Conservation (phyloP, 2,888 invertebrate species). For the Pristionchus arcanus region DNA sequence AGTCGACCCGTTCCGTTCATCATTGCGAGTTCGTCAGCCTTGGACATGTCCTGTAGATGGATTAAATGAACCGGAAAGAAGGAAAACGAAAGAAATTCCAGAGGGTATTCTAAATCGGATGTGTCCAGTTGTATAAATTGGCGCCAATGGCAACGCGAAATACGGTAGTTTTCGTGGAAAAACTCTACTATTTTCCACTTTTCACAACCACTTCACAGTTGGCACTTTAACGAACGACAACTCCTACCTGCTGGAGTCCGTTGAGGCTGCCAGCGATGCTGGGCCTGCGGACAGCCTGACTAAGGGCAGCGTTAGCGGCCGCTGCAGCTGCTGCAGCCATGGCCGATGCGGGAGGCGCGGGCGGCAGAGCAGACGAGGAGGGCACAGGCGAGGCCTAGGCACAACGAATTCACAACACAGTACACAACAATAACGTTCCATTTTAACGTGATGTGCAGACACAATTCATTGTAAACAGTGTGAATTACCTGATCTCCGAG, state of each 20-base stretch:
- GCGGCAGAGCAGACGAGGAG: conserved; percentile 57
- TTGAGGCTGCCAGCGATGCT: conserved; percentile 31
- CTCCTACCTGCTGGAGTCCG: conserved; percentile 49
- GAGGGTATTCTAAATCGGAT: too few species aligned
- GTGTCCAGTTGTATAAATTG: too few species aligned
- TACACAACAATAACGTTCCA: background rate
- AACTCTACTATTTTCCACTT: conserved; percentile 18
- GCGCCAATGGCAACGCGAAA: too few species aligned
- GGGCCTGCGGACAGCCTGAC: background rate
- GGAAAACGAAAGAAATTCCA: background rate
- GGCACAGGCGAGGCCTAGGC: conserved; percentile 61
- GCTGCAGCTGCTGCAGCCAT: background rate
- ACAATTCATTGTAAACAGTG: background rate
- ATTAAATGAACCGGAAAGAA: background rate
- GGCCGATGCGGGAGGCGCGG: background rate
- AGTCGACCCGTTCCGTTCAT: conserved; percentile 50
- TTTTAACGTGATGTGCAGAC: background rate
- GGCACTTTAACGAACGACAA: conserved; percentile 6
- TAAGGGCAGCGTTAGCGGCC: background rate
- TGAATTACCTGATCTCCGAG: conserved; percentile 63
- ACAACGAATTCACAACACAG: background rate
- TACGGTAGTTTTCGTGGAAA: too few species aligned
- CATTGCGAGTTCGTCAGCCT: conserved; percentile 58
- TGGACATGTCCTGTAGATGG: conserved; percentile 54
- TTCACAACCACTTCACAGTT: background rate